Evolutionary conservation across 2,888 invertebrate species (phyloP).

Genomic region (Linnaemya tessellans): DNA sequence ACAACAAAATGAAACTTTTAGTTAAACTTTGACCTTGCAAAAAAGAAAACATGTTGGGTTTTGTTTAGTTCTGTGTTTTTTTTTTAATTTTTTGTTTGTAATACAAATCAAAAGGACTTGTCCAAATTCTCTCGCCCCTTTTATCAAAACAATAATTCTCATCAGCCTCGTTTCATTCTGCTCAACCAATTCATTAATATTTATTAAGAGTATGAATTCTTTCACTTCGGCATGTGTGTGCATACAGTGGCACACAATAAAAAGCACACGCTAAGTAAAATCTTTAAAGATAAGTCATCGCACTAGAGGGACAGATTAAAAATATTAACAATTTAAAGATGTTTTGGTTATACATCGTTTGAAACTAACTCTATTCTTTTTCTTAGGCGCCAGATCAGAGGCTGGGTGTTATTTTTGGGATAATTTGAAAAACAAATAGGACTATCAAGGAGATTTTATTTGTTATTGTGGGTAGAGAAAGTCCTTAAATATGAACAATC

Average conservation of each 20-base stretch:
- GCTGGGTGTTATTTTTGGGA: no score
- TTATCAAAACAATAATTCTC: slow-evolving; percentile 60
- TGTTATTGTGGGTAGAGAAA: no score
- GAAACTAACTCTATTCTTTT: no score
- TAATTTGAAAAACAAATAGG: no score
- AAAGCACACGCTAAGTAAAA: neutral
- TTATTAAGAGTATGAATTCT: slow-evolving; percentile 24
- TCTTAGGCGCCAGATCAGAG: no score
- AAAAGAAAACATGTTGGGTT: slow-evolving; percentile 50
- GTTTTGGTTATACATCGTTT: no score
- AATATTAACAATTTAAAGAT: no score
- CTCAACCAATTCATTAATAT: slow-evolving; percentile 59
- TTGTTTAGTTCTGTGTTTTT: slow-evolving; percentile 54
- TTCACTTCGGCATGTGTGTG: neutral
- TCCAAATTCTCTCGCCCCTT: slow-evolving; percentile 80
- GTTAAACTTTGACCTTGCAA: slow-evolving; percentile 80
- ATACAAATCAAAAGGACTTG: slow-evolving; percentile 76
- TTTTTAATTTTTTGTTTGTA: slow-evolving; percentile 67
- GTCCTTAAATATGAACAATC: no score
- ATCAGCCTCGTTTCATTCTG: slow-evolving; percentile 16
- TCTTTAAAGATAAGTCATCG: no score
- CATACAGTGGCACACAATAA: neutral
- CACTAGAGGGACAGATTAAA: no score
- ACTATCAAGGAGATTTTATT: no score
- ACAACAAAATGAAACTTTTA: slow-evolving; percentile 56